Base-by-base conservation (phyloP, 2,113 vertebrate species). In the Sander lucioperca region DNA sequence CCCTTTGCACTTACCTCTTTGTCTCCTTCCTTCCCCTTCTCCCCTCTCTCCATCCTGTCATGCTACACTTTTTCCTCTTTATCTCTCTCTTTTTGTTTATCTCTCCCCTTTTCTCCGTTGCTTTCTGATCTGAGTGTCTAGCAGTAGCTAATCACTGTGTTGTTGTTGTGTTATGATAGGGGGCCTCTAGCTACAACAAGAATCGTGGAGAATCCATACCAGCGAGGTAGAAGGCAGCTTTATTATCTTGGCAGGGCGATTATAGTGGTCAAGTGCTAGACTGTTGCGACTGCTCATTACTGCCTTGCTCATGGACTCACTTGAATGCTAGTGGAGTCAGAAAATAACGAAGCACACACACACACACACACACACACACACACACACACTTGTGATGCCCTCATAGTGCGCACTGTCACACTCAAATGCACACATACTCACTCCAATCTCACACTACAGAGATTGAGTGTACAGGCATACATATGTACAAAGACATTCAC, bases 401-500 rank as follows among this genome's bases (percentile, higher is more conserved):
- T 70, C 70, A 51, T 66, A 36, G 80, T 21, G 18, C 0, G 9
- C 72, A 65, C 59, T 76, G 80, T 88, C 74, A 78, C 77, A 82
- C 80, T 86, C 65, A 77, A 62, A 75, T 82, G 82, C 90, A 81
- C 86, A 86, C 88, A 77, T 50, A 59, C 82, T 88, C 50, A 59
- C 82, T 88, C 50, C 75, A 75, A 59, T 80, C 83, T 74, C 83
- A 18, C 86, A 89, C 85, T 86, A 63, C 39, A 39, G 27, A 27
- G 27, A 27, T 27, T n/a, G 58, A 54, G 3, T 72, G 63, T 69
- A 79, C 62, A 72, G 72, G 70, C 84, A 90, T 87, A 80, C 82
- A 86, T 48, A 92, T 83, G 72, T 79, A 65, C 58, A 78, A 30
- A 67, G 50, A 61, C 30, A 70, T 62, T 47, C 36, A 66, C 61